Base-by-base conservation (phyloP, 1,140 invertebrate genomes). In the Cardiocondyla obscurior region DNA sequence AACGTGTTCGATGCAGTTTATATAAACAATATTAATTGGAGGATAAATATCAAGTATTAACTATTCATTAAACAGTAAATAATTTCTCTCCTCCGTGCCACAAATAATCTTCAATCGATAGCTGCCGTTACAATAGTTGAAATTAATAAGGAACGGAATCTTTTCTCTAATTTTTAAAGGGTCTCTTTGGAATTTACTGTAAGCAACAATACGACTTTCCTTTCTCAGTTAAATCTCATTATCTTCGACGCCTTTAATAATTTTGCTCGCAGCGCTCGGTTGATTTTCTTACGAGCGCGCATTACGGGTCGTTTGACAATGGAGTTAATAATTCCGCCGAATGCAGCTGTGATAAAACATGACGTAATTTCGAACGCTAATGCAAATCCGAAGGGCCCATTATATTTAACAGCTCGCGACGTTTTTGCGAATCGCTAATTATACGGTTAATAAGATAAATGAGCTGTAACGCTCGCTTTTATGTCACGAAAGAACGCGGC, bases 251-350 rank as follows among this genome's bases (percentile, higher is more conserved):
- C 33, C 51, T 53, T 42, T 46, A 69, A 69, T 67, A 79, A 67
- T 67, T 67, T 67, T 69, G 33, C 62, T 55, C 30, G 12, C n/a
- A 53, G 55, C 28, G 30, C 46, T 19, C n/a, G 5, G 10, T 39
- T n/a, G 28, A 16, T 69, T 79, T 79, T 57, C 33, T 55, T 30
- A 42, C 22, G 42, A 30, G 46, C 44, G 39, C 19, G 36, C 12
- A 33, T 51, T 30, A 69, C 44, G 22, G 46, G 30, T 67, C 19
- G 46, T 25, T 67, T 39, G 53, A 69, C 53, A 67, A 67, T 79
- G n/a, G 12, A 69, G 49, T 42, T 69, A 49, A 79, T 79, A 69
- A 69, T 53, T 79, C 28, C 53, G 51, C 53, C 60, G 19, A 69
- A 53, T 30, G 74, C 22, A 36, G 36, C 5, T 14, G 7, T 25